Evolutionary conservation across 2,797 vertebrate genomes (phyloP), one percentile per base, ranked within the genome.

Genomic region (Nannoperca australis): DNA sequence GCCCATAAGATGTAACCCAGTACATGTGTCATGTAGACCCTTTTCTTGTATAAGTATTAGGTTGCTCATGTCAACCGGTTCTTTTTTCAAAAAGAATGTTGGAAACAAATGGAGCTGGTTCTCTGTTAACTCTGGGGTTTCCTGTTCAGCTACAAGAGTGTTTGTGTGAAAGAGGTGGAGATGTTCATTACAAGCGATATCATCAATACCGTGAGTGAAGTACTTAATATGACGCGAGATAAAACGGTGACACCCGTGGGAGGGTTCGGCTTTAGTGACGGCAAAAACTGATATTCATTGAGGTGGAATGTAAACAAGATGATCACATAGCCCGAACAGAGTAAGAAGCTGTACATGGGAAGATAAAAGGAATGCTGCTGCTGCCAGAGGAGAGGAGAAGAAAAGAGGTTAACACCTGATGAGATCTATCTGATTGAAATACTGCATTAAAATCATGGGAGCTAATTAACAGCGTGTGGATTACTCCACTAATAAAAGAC

Each of bases 401-500:
- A 38, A 17, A 38, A 49, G 22, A 51, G 22, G 66, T n/a, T 7
- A 12, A 34, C 0, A 22, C 15, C 22, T 42, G 42, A 50, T 27
- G 8, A 53, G 24, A 27, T 27, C 51, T 2, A 15, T 60, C 53
- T n/a, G 40, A 62, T 24, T 0, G 10, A 49, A 54, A 24, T 5
- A 27, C 4, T 24, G 34, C 62, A 40, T 58, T 72, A 12, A 36
- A 71, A 38, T 60, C 30, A 51, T 14, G 5, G 32, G 24, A 49
- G 56, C 60, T 44, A 49, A 78, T 61, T 74, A 77, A 8, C 12
- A 22, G 47, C 0, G 1, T 40, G 42, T 44, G 27, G 44, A 59
- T 45, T 73, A 47, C 42, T 64, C 51, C 54, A 15, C 14, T 42
- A 3, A 55, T 70, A 40, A 54, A 45, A 65, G 32, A 58, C 32